Base-by-base conservation (phyloP, 2,888 invertebrate genomes). In the Agonum fuliginosum region DNA sequence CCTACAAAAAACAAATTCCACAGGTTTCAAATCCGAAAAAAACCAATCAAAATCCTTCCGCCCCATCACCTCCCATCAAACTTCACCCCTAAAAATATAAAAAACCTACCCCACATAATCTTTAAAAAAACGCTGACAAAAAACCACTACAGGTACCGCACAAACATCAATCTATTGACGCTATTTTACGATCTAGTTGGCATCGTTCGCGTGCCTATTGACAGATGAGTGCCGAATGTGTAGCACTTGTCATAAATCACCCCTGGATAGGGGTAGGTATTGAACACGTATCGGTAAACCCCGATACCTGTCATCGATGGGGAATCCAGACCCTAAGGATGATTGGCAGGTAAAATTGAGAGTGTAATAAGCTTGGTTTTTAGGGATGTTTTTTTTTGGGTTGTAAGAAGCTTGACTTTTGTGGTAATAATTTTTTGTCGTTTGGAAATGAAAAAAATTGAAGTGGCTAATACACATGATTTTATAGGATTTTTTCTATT, bases 11-110 rank as follows among this genome's bases (percentile, higher is more conserved):
- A 58, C 27, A 62, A 62, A 62, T 30, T 62, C 30, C 30, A 62
- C 58, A 62, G 58, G 58, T 54, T 27, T 14, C 10, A 62, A 62
- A 62, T 62, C 58, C 58, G 30, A 62, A 62, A 62, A 62, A 62
- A 62, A 62, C 30, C 54, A 62, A 62, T 62, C 30, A 30, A 62
- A 62, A 62, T 62, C 27, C 30, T 62, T 62, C 58, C 58, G 34
- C 58, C 58, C 58, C 27, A 62, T 62, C 58, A 62, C 58, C 58
- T 62, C 58, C 58, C 58, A 62, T 62, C 58, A 62, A 30, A 27
- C 27, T 14, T 27, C n/a, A n/a, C 12, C 58, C 30, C 30, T 62
- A 5, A 12, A 62, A n/a, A n/a, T n/a, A n/a, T n/a, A 62, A 62
- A 62, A 62, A 62, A 14, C 27, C 2, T 12, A 62, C 58, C 58